A percentile compares a stretch with the other conserved stretches of the same genome.
Conservation (phyloP, 1,140 invertebrate species). For the Zaprionus taronus region DNA sequence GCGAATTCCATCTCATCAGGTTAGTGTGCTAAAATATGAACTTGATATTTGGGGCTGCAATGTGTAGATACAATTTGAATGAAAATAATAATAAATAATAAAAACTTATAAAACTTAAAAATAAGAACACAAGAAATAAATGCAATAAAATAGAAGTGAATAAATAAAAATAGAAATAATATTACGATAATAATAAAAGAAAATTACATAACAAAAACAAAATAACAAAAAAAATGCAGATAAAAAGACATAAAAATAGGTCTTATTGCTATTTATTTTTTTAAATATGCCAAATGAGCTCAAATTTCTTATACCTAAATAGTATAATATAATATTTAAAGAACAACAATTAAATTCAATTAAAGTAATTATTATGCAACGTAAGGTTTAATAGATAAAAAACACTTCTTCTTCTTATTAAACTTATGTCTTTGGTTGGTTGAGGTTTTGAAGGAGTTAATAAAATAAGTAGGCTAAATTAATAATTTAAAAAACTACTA, state of each 20-base stretch:
- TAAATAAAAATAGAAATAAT: not conserved
- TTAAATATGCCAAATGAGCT: too few species aligned
- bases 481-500: not conserved
- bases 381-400: too few species aligned
- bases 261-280: too few species aligned
- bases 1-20: constrained; percentile 84
- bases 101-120: not conserved
- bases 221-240: not conserved
- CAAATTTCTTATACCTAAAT: too few species aligned
- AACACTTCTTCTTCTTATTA: not conserved
- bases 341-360: too few species aligned
- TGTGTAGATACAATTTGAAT: too few species aligned
- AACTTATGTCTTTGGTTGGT: not conserved
- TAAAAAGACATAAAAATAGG: not conserved
- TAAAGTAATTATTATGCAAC: too few species aligned
- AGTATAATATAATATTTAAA: too few species aligned
- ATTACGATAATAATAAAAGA: not conserved
- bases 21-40: constrained; percentile 52
- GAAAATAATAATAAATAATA: not conserved
- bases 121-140: not conserved
- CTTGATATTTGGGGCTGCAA: not conserved
- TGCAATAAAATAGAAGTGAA: not conserved
- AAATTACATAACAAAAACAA: not conserved
- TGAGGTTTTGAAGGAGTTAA: not conserved
- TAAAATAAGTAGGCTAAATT: not conserved